A percentile compares a stretch with the other conserved stretches of the same genome.
These are phyloP conservation scores for Temnothorax longispinosus DNA, from an alignment of 1,140 invertebrate genomes.

Conservation along the genomic window DNA sequence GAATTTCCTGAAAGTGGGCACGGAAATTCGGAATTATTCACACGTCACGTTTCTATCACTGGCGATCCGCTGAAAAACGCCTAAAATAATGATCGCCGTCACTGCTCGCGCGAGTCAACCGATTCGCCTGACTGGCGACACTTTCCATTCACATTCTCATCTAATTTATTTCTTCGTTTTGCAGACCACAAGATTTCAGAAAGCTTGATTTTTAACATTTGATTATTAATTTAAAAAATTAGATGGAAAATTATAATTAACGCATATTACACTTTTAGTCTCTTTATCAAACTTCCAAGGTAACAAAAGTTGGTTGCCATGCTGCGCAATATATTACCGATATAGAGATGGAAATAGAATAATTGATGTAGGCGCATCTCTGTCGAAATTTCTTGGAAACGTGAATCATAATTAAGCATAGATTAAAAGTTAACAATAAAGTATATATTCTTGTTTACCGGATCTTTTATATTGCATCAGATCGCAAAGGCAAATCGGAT, in stretches of 20 bases:
- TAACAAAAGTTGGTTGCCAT: background rate
- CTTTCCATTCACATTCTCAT: background rate
- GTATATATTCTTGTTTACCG: background rate
- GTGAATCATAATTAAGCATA: background rate
- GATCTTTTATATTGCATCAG: background rate
- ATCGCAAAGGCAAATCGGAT: background rate
- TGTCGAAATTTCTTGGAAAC: background rate
- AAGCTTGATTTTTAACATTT: background rate
- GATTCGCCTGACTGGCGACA: background rate
- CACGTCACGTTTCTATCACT: background rate
- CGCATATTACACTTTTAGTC: background rate
- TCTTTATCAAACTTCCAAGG: background rate
- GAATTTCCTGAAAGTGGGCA: constrained; percentile 50
- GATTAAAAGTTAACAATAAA: background rate
- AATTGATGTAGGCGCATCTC: background rate
- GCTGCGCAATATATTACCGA: background rate
- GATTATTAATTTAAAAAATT: background rate
- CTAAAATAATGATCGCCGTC: constrained; percentile 58
- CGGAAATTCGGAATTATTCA: constrained; percentile 43
- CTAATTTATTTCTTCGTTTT: background rate
- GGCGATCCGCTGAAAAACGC: constrained; percentile 4
- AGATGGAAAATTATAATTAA: background rate
- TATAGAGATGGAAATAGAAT: background rate
- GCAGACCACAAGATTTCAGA: background rate
- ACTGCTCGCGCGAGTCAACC: background rate